Evolutionary conservation across 2,888 invertebrate genomes (phyloP).

Genomic region (Oligia fasciuncula): DNA sequence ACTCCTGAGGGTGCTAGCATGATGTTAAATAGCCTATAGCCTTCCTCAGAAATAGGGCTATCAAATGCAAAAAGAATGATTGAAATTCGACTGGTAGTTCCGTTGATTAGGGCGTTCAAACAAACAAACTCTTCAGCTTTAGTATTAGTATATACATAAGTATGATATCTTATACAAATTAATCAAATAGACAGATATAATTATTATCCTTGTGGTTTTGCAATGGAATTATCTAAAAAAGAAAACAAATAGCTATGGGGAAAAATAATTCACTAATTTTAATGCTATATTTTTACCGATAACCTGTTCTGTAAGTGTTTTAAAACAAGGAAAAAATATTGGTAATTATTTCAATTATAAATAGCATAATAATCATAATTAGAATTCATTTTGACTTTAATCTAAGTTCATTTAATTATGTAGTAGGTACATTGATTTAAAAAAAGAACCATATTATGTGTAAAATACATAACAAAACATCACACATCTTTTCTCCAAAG

Average conservation of each 20-base stretch:
- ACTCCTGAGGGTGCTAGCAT: too few relatives aligned
- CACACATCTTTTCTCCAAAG: background rate
- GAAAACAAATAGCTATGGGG: background rate
- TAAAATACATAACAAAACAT: background rate
- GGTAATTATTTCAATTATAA: background rate
- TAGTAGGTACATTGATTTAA: background rate
- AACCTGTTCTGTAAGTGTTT: background rate
- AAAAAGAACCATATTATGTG: background rate
- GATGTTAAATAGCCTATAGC: too few relatives aligned
- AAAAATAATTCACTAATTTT: background rate
- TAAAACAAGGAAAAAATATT: background rate
- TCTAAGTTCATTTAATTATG: background rate
- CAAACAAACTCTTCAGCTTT: too few relatives aligned
- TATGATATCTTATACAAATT: background rate
- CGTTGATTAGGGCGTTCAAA: too few relatives aligned
- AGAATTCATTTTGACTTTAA: background rate
- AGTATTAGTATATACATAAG: background rate
- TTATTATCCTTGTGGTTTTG: background rate
- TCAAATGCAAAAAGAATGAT: too few relatives aligned
- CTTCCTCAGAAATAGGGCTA: too few relatives aligned
- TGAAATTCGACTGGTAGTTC: too few relatives aligned
- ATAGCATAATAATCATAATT: background rate
- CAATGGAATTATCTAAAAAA: background rate
- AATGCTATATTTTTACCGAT: background rate
- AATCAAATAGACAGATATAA: constrained; percentile 6